A percentile compares a stretch with the other conserved stretches of the same genome.
These are phyloP conservation scores for Lepeophtheirus salmonis DNA, from an alignment of 1,140 invertebrate species.

Conservation along the genomic window DNA sequence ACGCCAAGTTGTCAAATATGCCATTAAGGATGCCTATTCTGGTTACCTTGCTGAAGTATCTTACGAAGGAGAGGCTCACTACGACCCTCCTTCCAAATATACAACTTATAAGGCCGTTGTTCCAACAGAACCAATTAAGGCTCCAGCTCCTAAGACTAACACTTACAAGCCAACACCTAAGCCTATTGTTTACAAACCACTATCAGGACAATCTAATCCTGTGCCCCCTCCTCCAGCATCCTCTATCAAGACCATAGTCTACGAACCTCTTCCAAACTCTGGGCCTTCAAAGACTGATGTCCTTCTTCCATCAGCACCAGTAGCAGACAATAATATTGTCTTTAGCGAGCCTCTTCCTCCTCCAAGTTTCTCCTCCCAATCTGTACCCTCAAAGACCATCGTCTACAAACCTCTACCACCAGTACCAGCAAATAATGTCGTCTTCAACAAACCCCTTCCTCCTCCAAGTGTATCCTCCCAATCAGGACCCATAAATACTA, in stretches of 20 bases:
- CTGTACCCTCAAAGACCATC: neutral
- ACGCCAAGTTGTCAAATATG: conserved; percentile 45
- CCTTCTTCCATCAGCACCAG: neutral
- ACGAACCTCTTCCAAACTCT: too few species aligned
- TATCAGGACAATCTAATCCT: neutral
- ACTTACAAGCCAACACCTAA: too few species aligned
- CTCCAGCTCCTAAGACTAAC: too few species aligned
- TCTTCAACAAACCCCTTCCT: neutral
- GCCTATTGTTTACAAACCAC: too few species aligned
- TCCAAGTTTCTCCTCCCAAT: too few species aligned
- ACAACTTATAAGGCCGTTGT: too few species aligned
- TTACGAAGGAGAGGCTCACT: conserved; percentile 20
- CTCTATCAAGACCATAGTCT: neutral
- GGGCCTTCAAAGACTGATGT: too few species aligned
- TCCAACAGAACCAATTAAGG: too few species aligned
- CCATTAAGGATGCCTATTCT: conserved; percentile 27
- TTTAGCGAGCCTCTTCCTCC: too few species aligned
- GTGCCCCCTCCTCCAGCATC: neutral
- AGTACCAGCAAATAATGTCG: neutral
- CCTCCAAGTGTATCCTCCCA: too few species aligned
- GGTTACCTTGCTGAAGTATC: conserved; percentile 22
- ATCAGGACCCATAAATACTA: too few species aligned
- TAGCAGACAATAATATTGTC: too few species aligned
- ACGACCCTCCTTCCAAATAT: conserved; percentile 16
- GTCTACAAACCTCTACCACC: neutral